Base-by-base conservation (phyloP, 2,888 invertebrate genomes). In the Archips crataeganus region DNA sequence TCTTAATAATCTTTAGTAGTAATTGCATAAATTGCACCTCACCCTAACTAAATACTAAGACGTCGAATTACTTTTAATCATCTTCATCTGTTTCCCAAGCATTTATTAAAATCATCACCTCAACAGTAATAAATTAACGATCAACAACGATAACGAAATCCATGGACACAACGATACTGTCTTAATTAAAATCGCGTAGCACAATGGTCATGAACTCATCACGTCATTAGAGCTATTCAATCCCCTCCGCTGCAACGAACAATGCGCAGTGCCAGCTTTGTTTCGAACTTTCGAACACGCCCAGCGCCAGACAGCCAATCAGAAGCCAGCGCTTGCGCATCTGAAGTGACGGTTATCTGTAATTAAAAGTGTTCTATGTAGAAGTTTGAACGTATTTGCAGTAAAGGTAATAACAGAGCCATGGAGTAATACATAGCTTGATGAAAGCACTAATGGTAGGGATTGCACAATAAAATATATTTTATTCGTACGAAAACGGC, bases 261-360 rank as follows among this genome's bases (percentile, higher is more conserved):
- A 36, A 71, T 73, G 72, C 66, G 75, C 71, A 72, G 57, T 73
- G 67, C 68, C 68, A 68, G 63, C 68, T 68, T 75, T 65, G 74
- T 75, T 68, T 72, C 75, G 49, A 45, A 32, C 57, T 57, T 49
- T 49, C 73, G 75, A 76, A 61, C 72, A 77, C 79, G 80, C 82
- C 82, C 83, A 80, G 84, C 85, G 77, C 83, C 78, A 77, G 64
- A 45, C 80, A 71, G 64, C 92, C 91, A 91, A 91, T 91, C 82
- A 84, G 77, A 74, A 77, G 61, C 69, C 75, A 71, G 80, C 82
- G 80, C 76, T 73, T 62, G 79, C 82, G 79, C 77, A 78, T 34
- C 62, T 67, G 67, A 67, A 23, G 47, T 15, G 68, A 57, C 68
- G 63, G 47, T 68, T 72, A 63, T 73, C 62, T 54, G 36, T 68